Conservation (phyloP, 1,140 invertebrate genomes). For the Drosophila repletoides region DNA sequence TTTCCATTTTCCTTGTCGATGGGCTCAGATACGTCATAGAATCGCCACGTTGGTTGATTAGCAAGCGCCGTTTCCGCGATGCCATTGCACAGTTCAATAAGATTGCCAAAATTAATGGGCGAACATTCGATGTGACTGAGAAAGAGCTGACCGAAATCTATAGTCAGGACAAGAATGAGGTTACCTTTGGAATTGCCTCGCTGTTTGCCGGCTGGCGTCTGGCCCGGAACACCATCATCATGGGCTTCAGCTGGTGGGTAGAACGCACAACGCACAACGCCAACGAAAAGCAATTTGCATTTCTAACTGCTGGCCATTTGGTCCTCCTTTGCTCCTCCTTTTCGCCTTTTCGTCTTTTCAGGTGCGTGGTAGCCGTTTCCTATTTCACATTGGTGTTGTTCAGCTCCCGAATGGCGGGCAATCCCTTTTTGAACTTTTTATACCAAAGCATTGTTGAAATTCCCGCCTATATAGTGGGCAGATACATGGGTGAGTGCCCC, state of each 20-base stretch:
- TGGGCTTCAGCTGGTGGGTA: conserved; percentile 83
- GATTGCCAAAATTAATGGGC: conserved; percentile 87
- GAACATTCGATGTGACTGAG: conserved; percentile 82
- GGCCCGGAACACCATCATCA: conserved; percentile 84
- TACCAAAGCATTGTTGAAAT: conserved; percentile 86
- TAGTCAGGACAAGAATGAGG: conserved; percentile 75
- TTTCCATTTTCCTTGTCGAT: background rate
- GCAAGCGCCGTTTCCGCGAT: conserved; percentile 84
- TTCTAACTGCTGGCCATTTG: conserved; percentile 50
- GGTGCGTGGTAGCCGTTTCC: conserved; percentile 84
- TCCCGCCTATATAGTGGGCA: conserved; percentile 83
- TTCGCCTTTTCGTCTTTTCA: conserved; percentile 63
- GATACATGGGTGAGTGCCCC: conserved; percentile 78
- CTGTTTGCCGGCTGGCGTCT: conserved; percentile 84
- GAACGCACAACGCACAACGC: background rate
- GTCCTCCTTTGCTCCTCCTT: background rate
- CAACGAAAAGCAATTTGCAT: conserved; percentile 63
- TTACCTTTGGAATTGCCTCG: conserved; percentile 83
- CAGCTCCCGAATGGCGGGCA: conserved; percentile 85
- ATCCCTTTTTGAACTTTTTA: conserved; percentile 88
- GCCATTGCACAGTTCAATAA: conserved; percentile 83
- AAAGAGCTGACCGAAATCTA: conserved; percentile 73
- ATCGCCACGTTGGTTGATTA: conserved; percentile 87
- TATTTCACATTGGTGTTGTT: conserved; percentile 86
- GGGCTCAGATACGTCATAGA: conserved; percentile 84